Evolutionary conservation across 1,140 invertebrate genomes (phyloP).

Genomic region (Pseudachorutes palmiensis): DNA sequence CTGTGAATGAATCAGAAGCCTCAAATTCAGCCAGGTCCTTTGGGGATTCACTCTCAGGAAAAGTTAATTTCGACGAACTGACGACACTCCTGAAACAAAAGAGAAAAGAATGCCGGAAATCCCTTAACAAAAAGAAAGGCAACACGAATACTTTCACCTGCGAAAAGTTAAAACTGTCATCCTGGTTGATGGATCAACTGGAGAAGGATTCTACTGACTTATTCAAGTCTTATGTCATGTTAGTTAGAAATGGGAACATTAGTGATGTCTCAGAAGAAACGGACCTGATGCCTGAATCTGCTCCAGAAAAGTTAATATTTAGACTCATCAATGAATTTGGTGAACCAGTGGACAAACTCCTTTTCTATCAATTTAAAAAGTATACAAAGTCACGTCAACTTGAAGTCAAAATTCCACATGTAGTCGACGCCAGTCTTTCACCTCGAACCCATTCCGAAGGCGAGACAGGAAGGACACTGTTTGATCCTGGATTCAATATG

Average conservation of each 20-base stretch:
- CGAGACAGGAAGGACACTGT: slow-evolving; percentile 23
- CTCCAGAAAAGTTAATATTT: slow-evolving; percentile 21
- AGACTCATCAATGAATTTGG: slow-evolving; percentile 24
- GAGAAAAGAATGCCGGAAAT: neutral
- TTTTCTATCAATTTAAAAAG: slow-evolving; percentile 31
- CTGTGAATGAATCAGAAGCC: no score
- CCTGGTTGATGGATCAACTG: slow-evolving; percentile 29
- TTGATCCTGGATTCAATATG: slow-evolving; percentile 38
- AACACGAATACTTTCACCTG: slow-evolving; percentile 23
- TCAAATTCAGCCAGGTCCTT: no score
- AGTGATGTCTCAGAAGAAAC: neutral
- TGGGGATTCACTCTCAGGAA: no score
- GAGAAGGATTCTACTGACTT: slow-evolving; percentile 24
- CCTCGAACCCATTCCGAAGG: slow-evolving; percentile 19
- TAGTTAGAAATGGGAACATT: slow-evolving; percentile 13
- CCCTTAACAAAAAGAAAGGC: neutral
- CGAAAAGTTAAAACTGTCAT: slow-evolving; percentile 25
- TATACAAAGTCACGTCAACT: slow-evolving; percentile 29
- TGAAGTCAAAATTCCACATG: slow-evolving; percentile 21
- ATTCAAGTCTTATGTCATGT: slow-evolving; percentile 13
- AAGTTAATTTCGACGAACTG: neutral
- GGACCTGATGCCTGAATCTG: slow-evolving; percentile 18
- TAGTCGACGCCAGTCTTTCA: slow-evolving; percentile 16
- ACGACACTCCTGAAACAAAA: neutral
- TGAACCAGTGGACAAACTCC: slow-evolving; percentile 23